A percentile compares a stretch with the other conserved stretches of the same genome.
Conservation (phyloP, 2,888 invertebrate genomes). For the Bhutanitis thaidina region DNA sequence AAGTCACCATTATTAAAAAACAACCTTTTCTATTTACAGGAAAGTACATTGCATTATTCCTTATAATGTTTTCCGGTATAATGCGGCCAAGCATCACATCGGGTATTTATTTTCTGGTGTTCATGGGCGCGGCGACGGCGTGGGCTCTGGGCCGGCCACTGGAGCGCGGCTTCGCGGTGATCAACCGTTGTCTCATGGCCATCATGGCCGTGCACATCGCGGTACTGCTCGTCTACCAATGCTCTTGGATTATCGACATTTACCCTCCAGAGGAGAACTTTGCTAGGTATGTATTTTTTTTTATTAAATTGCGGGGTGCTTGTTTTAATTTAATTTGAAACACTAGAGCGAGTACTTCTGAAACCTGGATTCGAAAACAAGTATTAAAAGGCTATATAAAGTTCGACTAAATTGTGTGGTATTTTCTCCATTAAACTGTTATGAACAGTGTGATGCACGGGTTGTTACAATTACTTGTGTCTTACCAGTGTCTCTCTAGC, state of each 20-base stretch:
- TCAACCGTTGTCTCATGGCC: conserved; percentile 85
- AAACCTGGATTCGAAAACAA: too few relatives aligned
- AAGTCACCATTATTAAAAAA: too few relatives aligned
- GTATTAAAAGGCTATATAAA: too few relatives aligned
- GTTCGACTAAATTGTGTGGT: too few relatives aligned
- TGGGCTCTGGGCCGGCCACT: conserved; percentile 91
- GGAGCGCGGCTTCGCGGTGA: conserved; percentile 86
- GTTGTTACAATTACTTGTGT: too few relatives aligned
- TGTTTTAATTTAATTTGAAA: too few relatives aligned
- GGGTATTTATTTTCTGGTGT: conserved; percentile 92
- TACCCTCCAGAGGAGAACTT: conserved; percentile 84
- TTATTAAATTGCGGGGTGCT: too few relatives aligned
- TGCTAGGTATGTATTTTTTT: conserved; percentile 85
- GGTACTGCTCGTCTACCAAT: conserved; percentile 89
- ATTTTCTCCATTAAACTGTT: too few relatives aligned
- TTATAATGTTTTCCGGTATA: conserved; percentile 86
- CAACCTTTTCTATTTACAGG: conserved; percentile 66
- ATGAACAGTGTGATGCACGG: too few relatives aligned
- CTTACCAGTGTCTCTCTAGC: too few relatives aligned
- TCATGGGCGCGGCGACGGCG: conserved; percentile 91
- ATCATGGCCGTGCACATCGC: conserved; percentile 88
- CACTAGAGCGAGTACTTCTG: too few relatives aligned
- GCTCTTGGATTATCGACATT: conserved; percentile 87
- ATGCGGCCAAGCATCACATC: conserved; percentile 91
- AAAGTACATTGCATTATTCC: conserved; percentile 82